Evolutionary conservation across 2,797 vertebrate genomes (phyloP).

Genomic region (Phyllotis vaccarum): DNA sequence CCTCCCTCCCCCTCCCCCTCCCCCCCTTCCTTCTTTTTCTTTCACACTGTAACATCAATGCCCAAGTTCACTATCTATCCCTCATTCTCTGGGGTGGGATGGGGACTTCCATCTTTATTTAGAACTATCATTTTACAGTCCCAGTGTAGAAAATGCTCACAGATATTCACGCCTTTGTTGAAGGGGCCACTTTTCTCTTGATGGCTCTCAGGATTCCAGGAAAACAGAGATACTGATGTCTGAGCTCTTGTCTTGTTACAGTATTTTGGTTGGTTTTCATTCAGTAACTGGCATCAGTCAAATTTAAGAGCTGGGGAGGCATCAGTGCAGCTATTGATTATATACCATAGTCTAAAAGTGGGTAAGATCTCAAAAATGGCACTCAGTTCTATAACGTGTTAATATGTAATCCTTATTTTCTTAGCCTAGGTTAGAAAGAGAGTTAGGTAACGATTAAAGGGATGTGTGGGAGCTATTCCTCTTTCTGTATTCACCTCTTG

Average conservation of each 20-base stretch:
- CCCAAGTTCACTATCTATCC: neutral
- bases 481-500: neutral
- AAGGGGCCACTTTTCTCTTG: neutral
- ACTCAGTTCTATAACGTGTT: neutral
- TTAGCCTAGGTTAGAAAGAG: neutral
- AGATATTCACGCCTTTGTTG: neutral
- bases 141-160: neutral
- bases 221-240: conserved; percentile 1
- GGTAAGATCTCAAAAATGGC: conserved; percentile 44
- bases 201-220: neutral
- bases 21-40: neutral
- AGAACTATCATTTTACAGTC: neutral
- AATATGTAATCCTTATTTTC: neutral
- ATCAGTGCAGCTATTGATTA: neutral
- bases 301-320: neutral
- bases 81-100: neutral
- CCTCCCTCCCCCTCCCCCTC: neutral
- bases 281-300: conserved; percentile 22
- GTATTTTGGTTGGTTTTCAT: neutral
- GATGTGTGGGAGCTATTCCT: neutral
- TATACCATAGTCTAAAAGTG: neutral
- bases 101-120: neutral
- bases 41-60: neutral
- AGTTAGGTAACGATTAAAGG: neutral
- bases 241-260: neutral